Base-by-base conservation (phyloP, 2,113 vertebrate genomes). In the Festucalex cinctus region DNA sequence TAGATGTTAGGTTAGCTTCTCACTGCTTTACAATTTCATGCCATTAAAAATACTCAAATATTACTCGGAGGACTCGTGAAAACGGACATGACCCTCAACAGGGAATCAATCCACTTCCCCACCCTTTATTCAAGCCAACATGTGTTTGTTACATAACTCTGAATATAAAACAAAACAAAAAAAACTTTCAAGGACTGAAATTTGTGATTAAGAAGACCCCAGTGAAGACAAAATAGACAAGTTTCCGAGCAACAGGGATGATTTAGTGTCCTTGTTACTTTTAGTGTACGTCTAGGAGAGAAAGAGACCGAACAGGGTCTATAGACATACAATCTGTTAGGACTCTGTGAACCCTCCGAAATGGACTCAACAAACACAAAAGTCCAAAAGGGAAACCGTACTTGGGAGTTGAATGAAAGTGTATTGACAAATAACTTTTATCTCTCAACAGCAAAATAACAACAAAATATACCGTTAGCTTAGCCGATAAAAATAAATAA, bases 251-350 rank as follows among this genome's bases (percentile, higher is more conserved):
- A 10, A 54, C 36, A 19, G 13, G 20, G 36, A 51, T 39, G 48
- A 43, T 41, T 32, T 24, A 5, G 22, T 57, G 36, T 12, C 37
- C 36, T 54, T 56, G 49, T 57, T 56, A 36, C 14, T 26, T 16
- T 56, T 19, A 22, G 48, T 19, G 53, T 44, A 28, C 14, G 53
- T 57, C 65, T 26, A 7, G 22, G n/a, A 26, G 14, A 7, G 37
- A 9, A 3, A 39, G 20, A 62, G 35, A 51, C 35, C 20, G 19
- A 49, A 60, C 32, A 57, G 26, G 19, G 48, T 28, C 36, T 10
- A 28, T 12, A 67, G 65, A 57, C 65, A 67, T 17, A 67, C 65
- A 67, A 57, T 17, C 37, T 54, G n/a, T 24, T 14, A 37, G 2
- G 13, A n/a, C 39, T 2, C 8, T 32, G 41, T 48, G 22, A 46